Evolutionary conservation across 1,140 invertebrate genomes (phyloP), one percentile per base, ranked within the genome.

Genomic region (Mamestra configurata): DNA sequence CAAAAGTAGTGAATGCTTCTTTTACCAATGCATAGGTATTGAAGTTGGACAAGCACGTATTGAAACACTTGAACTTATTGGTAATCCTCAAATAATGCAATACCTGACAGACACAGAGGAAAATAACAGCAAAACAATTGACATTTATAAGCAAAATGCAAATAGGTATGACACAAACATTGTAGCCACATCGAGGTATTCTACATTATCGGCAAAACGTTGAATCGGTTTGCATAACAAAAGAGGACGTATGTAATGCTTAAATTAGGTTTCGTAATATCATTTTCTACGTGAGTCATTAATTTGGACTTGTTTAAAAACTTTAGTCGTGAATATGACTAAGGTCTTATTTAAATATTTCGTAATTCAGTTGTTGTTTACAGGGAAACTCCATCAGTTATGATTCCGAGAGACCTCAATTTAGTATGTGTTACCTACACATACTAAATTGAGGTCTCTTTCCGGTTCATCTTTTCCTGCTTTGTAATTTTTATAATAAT

Each of bases 241-340:
- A 68, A 35, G 13, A 53, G 46, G 27, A 71, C 27, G 22, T 31
- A 70, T 71, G 68, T 71, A 24, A 77, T 53, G 59, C 57, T 35
- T 49, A 37, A 66, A 66, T 77, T 51, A 37, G 24, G 61, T 77
- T 49, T 77, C 59, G 31, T 66, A 76, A 76, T 61, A 61, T 55
- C 35, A 43, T 6, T 59, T 80, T 8, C 10, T 66, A 70, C 13
- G 13, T 71, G 43, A 71, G 27, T 71, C 68, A 71, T 49, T 49
- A 27, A 35, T 15, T 61, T 61, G 20, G 22, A n/a, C 35, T 66
- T 66, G 35, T 66, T 5, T 66, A 20, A 37, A 40, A 37, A 37
- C 10, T 40, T 18, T 22, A 66, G 35, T 66, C 18, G 18, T 20
- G 7, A 40, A 10, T 40, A 66, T 40, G 61, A 66, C 61, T 66